Percentiles rank a stretch among this genome's conserved stretches.
These are phyloP conservation scores for Myotis myotis DNA, from an alignment of 2,797 vertebrate genomes.

Conservation along the genomic window DNA sequence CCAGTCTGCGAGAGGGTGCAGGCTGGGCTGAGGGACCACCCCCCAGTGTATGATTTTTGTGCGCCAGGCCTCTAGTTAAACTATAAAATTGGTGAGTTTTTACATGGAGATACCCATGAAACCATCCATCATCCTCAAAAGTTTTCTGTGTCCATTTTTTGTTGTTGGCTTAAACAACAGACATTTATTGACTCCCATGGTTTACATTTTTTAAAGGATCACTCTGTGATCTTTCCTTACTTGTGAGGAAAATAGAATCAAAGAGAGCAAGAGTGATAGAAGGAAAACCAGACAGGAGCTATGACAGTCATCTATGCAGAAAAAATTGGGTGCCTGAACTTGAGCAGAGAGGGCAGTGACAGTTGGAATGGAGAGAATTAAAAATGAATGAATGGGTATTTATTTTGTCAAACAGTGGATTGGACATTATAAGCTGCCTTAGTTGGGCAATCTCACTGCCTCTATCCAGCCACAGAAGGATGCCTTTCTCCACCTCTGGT, in stretches of 20 bases:
- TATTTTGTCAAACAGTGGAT: not conserved
- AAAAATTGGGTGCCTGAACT: not conserved
- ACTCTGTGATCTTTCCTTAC: constrained; percentile 33
- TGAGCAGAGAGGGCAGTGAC: not conserved
- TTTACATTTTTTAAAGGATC: constrained; percentile 54
- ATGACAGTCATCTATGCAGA: not conserved
- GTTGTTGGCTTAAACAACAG: not conserved
- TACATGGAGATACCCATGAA: not conserved
- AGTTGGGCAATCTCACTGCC: not conserved
- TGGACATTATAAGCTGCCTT: not conserved
- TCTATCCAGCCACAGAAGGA: not conserved
- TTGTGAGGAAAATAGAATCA: constrained; percentile 45
- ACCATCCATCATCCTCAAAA: not conserved
- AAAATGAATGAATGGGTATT: not conserved
- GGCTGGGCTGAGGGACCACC: too few relatives aligned
- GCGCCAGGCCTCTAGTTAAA: not conserved
- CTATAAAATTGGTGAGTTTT: not conserved
- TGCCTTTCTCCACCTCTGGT: not conserved
- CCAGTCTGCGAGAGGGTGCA: too few relatives aligned
- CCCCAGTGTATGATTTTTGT: too few relatives aligned
- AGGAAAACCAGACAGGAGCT: constrained; percentile 6
- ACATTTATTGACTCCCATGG: not conserved
- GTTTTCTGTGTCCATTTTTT: not conserved
- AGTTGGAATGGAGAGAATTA: not conserved
- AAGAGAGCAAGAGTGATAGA: not conserved